Conservation (phyloP, 2,888 invertebrate species). For the Synergus japonicus region DNA sequence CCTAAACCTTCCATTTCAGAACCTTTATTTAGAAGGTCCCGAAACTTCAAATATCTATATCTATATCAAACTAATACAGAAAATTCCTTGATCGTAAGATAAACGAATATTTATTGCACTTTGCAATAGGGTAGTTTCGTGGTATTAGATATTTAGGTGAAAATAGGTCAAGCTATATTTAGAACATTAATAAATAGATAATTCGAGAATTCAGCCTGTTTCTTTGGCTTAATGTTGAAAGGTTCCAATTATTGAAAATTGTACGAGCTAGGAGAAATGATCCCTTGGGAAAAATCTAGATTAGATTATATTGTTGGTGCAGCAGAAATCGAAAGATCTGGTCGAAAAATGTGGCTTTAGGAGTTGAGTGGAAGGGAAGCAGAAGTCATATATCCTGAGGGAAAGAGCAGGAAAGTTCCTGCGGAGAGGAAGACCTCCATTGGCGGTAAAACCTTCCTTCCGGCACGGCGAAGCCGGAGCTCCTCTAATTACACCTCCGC, state of each 20-base stretch:
- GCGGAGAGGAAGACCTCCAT: conserved; percentile 52
- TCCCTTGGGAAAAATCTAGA: background rate
- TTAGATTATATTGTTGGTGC: background rate
- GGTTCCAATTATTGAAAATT: too few relatives aligned
- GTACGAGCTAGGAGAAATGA: too few relatives aligned
- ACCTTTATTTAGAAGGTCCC: background rate
- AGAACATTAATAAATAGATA: too few relatives aligned
- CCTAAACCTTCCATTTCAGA: conserved; percentile 11
- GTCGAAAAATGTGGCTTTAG: conserved; percentile 26
- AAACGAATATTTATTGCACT: background rate
- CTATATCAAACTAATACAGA: conserved; percentile 7
- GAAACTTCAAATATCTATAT: conserved; percentile 19
- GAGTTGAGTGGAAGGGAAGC: conserved; percentile 23
- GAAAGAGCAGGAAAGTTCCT: conserved; percentile 50
- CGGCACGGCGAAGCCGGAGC: conserved; percentile 49
- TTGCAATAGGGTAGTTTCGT: background rate
- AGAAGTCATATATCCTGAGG: conserved; percentile 47
- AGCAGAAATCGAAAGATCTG: conserved; percentile 12
- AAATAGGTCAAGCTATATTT: too few relatives aligned
- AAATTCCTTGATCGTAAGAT: background rate
- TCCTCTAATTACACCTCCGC: conserved; percentile 60
- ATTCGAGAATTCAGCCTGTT: too few relatives aligned
- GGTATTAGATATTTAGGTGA: too few relatives aligned
- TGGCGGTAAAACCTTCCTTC: conserved; percentile 60
- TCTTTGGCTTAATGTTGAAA: too few relatives aligned